Evolutionary conservation across 23 tunicate species (phyloP).

Genomic region (Styela plicata): DNA sequence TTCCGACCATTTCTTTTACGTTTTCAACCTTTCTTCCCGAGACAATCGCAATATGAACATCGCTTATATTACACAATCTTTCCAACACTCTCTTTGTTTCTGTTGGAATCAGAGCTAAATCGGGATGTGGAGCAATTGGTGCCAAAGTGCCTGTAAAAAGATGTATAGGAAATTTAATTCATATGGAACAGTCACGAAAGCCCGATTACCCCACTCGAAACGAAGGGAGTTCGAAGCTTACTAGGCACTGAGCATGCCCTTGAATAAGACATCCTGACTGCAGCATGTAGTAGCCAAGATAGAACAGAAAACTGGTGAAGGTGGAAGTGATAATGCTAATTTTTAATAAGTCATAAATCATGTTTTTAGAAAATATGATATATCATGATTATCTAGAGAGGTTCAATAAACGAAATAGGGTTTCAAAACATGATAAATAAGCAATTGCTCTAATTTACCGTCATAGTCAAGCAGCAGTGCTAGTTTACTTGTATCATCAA

Average conservation of each 20-base stretch:
- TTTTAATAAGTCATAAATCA: too few relatives aligned
- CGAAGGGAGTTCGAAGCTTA: too few relatives aligned
- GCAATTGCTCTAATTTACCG: background rate
- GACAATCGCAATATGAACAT: conserved; percentile 30
- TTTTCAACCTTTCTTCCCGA: conserved; percentile 35
- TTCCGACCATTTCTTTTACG: conserved; percentile 32
- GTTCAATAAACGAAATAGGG: background rate
- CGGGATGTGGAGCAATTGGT: conserved; percentile 29
- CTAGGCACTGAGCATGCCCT: too few relatives aligned
- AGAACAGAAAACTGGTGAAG: too few relatives aligned
- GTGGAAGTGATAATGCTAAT: too few relatives aligned
- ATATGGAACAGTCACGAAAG: too few relatives aligned
- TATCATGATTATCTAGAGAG: too few relatives aligned
- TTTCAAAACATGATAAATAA: background rate
- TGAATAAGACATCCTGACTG: too few relatives aligned
- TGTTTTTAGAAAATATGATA: too few relatives aligned
- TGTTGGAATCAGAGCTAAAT: conserved; percentile 25
- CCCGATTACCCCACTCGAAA: too few relatives aligned
- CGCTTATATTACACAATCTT: conserved; percentile 17
- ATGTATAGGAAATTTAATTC: too few relatives aligned
- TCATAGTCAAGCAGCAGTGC: conserved; percentile 28
- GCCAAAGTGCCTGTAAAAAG: conserved; percentile 16
- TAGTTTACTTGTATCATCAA: conserved; percentile 17
- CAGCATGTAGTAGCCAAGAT: too few relatives aligned
- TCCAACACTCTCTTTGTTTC: conserved; percentile 29